Conservation (phyloP, 2,113 vertebrate species). For the Coracopsis vasa region DNA sequence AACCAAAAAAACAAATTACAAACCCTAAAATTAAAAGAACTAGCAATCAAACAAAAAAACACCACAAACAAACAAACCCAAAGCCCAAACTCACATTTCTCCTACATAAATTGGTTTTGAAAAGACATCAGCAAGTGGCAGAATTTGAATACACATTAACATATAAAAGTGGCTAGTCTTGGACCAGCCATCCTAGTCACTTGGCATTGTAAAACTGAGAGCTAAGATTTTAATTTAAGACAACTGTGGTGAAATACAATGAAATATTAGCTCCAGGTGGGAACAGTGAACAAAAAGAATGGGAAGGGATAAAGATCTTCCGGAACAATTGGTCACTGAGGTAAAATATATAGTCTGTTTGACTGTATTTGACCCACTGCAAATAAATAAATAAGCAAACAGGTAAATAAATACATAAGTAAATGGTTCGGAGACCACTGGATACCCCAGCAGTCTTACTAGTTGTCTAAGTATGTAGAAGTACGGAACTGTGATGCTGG, state of each 20-base stretch:
- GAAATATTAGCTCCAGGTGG: not conserved
- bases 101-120: not conserved
- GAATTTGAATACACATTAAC: not conserved
- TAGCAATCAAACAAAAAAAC: not conserved
- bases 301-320: not conserved
- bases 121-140: not conserved
- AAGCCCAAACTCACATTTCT: not conserved
- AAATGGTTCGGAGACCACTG: not conserved
- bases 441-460: not conserved
- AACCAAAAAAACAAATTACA: too few relatives aligned
- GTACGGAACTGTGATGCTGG: rapidly evolving
- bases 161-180: not conserved
- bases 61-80: not conserved
- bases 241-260: not conserved
- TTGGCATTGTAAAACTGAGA: not conserved
- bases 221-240: not conserved
- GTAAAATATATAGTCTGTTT: not conserved
- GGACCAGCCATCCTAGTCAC: not conserved
- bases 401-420: not conserved
- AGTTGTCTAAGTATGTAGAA: not conserved
- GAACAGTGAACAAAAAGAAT: not conserved
- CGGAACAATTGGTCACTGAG: not conserved
- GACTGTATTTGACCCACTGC: not conserved
- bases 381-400: not conserved
- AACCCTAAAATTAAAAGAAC: not conserved